phyloP scores from a whole-genome alignment of 2,113 vertebrate genomes.

The Gymnorhina tibicen region DNA sequence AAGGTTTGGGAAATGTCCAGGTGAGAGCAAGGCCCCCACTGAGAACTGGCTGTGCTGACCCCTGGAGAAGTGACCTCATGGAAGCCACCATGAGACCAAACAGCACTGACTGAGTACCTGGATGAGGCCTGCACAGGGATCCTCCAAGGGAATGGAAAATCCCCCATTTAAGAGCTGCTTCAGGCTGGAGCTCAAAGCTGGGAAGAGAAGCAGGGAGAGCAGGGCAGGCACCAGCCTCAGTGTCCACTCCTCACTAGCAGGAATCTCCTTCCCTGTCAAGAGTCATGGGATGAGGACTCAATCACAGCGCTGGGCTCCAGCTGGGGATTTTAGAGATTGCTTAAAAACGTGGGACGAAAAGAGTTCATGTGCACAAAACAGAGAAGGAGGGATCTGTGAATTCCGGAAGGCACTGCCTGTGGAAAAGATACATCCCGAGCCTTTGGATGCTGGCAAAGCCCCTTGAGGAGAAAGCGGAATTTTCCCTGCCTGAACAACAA shows the following conservation, averaged over 20 bases:
- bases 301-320: accelerated
- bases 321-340: neutral
- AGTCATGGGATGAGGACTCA: neutral
- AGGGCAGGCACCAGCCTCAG: accelerated
- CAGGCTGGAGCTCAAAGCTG: accelerated
- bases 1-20: neutral
- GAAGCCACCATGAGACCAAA: neutral
- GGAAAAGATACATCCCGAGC: neutral
- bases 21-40: neutral
- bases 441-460: neutral
- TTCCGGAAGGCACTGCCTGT: neutral
- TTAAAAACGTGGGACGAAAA: neutral
- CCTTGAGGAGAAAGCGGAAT: constrained; percentile 21
- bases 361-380: neutral
- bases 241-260: neutral
- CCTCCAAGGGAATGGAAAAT: neutral
- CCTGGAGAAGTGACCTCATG: neutral
- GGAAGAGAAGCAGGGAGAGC: neutral
- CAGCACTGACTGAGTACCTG: accelerated
- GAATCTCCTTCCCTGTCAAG: neutral
- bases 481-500: neutral
- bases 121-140: neutral
- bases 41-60: neutral
- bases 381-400: neutral
- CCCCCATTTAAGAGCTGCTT: neutral